Base-by-base conservation (phyloP, 1,140 invertebrate genomes). In the Bombus confusus region DNA sequence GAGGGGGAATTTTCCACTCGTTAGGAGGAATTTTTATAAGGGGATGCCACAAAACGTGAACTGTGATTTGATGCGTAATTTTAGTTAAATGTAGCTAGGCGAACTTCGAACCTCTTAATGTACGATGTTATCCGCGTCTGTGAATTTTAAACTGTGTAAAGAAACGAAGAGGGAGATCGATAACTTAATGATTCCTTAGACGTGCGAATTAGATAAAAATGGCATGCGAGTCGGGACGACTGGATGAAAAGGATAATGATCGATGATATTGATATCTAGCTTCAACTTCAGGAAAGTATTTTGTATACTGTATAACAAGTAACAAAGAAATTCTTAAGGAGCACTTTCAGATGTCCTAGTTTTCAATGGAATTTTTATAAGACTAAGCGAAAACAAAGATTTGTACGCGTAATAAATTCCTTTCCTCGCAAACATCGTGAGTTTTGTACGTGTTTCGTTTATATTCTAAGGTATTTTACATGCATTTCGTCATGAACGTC, bases 11-110 rank as follows among this genome's bases (percentile, higher is more conserved):
- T 43, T 64, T 66, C 59, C 43, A 73, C 71, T 88, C 10, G 31
- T 75, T 69, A 62, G 43, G 28, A 83, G 81, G 31, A 74, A 74
- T 79, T 85, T 47, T 82, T 85, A 81, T 79, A 34, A 13, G 69
- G 43, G 4, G 39, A 86, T 82, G 84, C 86, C 76, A 82, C 41
- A 87, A 90, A 91, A 74, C 37, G 78, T 85, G 84, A 84, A 88
- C 92, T 93, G 92, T 93, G 92, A 93, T 93, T 86, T 82, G 86
- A 90, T 85, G 85, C 83, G 76, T 85, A 86, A 87, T 78, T 90
- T 92, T 92, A 85, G 85, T 86, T 88, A 87, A 89, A 59, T 39
- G 59, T 75, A 75, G 52, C 28, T 91, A 91, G 69, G 62, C 34
- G 74, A 81, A 57, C 22, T 47, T 68, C 77, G 83, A 39, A 76